phyloP scores from a whole-genome alignment of 1,140 invertebrate genomes.

The Hylaeus volcanicus region DNA sequence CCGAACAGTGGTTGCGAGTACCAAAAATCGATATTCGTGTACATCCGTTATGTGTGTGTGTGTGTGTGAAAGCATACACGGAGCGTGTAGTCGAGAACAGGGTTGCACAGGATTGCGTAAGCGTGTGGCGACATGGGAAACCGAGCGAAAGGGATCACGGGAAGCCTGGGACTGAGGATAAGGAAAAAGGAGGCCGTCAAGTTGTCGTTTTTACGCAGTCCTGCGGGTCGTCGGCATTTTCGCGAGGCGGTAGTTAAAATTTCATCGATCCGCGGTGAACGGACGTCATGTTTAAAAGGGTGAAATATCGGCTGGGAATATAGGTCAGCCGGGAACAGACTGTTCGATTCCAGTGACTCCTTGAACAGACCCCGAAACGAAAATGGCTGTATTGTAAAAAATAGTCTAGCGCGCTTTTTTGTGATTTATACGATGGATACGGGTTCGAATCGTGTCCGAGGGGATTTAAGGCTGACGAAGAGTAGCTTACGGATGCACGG shows the following conservation, averaged over 20 bases:
- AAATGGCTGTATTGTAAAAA: background rate
- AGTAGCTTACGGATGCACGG: background rate
- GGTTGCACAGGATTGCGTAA: slow-evolving; percentile 39
- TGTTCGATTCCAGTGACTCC: background rate
- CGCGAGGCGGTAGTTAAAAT: background rate
- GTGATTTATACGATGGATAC: slow-evolving; percentile 1
- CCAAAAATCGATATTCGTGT: slow-evolving; percentile 30
- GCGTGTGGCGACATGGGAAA: background rate
- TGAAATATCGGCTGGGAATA: background rate
- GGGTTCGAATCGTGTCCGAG: background rate
- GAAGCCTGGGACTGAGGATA: background rate
- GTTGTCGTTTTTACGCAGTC: background rate
- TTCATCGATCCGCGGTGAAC: background rate
- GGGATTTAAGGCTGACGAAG: background rate
- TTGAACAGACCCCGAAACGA: background rate
- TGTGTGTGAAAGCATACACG: background rate
- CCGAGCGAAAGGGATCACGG: background rate
- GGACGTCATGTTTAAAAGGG: background rate
- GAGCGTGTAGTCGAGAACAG: background rate
- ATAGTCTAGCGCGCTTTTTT: background rate
- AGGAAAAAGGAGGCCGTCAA: no score
- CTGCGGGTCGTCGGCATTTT: background rate
- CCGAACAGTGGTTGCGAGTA: background rate
- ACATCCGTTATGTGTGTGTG: no score
- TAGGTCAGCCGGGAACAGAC: background rate